phyloP scores from a whole-genome alignment of 2,888 invertebrate genomes.

The Thelaira solivaga region DNA sequence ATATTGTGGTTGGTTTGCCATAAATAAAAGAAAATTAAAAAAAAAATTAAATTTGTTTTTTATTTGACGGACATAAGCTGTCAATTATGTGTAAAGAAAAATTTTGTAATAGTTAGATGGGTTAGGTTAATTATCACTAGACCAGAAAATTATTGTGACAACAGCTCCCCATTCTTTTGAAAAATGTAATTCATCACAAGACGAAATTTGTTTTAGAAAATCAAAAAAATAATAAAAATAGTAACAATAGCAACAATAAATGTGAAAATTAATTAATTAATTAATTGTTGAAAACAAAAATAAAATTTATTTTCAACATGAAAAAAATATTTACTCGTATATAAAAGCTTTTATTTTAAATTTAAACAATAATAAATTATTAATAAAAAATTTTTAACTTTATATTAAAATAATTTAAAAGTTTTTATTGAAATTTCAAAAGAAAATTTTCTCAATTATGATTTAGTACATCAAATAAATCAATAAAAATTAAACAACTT shows the following conservation, averaged over 20 bases:
- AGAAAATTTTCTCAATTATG: too few relatives aligned
- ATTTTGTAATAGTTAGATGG: slow-evolving; percentile 23
- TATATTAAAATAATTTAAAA: too few relatives aligned
- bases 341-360: too few relatives aligned
- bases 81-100: slow-evolving; percentile 36
- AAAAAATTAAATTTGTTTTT: neutral
- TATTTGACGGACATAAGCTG: slow-evolving; percentile 37
- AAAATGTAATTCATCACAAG: neutral
- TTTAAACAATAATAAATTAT: too few relatives aligned
- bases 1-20: neutral
- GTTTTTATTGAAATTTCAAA: too few relatives aligned
- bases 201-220: slow-evolving; percentile 15
- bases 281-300: neutral
- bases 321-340: too few relatives aligned
- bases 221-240: neutral
- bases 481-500: too few relatives aligned
- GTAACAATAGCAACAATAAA: neutral
- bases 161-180: slow-evolving; percentile 29
- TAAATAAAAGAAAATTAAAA: slow-evolving; percentile 8
- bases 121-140: slow-evolving; percentile 39
- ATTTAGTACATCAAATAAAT: too few relatives aligned
- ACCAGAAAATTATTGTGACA: slow-evolving; percentile 57
- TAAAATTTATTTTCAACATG: too few relatives aligned
- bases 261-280: slow-evolving; percentile 20
- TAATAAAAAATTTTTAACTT: too few relatives aligned